These are phyloP conservation scores for Tipula helvola DNA, from an alignment of 2,888 invertebrate genomes.

Conservation along the genomic window DNA sequence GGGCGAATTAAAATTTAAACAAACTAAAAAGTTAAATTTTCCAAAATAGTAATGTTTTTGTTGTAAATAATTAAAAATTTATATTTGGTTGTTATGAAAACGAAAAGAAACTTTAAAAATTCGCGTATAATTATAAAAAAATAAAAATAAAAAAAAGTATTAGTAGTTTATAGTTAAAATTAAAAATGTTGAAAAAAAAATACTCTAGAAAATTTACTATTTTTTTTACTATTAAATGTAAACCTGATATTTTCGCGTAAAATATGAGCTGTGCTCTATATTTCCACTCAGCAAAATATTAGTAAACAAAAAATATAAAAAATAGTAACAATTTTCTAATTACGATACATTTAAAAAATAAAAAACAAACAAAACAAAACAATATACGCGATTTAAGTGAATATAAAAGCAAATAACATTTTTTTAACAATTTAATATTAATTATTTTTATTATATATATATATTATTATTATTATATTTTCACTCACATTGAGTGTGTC, in stretches of 20 bases:
- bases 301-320: not conserved
- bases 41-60: not conserved
- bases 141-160: slow-evolving; percentile 13
- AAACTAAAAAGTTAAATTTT: not conserved
- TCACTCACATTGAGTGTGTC: slow-evolving; percentile 24
- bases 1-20: not conserved
- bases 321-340: not conserved
- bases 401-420: slow-evolving; percentile 9
- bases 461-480: slow-evolving; percentile 13
- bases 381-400: not conserved
- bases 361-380: not conserved
- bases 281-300: not conserved
- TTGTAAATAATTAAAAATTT: not conserved
- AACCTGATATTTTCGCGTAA: not conserved
- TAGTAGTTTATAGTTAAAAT: slow-evolving; percentile 11
- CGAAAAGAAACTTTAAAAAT: not conserved
- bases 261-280: not conserved
- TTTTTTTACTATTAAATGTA: slow-evolving; percentile 16
- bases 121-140: not conserved
- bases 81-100: slow-evolving; percentile 7
- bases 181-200: slow-evolving; percentile 13
- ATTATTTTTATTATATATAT: not conserved
- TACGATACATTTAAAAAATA: not conserved
- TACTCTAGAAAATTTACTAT: slow-evolving; percentile 17
- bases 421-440: slow-evolving; percentile 6